Base-by-base conservation (phyloP, 2,113 vertebrate genomes). In the Acrocephalus arundinaceus region DNA sequence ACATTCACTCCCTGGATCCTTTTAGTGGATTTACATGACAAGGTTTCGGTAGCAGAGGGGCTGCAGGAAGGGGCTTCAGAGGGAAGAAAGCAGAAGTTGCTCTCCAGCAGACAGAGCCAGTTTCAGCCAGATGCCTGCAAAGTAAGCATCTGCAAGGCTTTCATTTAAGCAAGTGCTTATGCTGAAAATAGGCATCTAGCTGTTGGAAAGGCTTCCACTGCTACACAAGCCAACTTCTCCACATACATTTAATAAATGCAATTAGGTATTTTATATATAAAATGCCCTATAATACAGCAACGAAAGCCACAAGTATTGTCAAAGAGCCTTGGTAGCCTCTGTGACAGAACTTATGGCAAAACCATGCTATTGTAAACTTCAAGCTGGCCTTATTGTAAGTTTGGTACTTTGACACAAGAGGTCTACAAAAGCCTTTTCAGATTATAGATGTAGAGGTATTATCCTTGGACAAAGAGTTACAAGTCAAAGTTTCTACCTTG, bases 401-500 rank as follows among this genome's bases (percentile, higher is more conserved):
- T 37, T n/a, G 15, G 10, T 43, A 48, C 35, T 51, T 23, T 51
- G 16, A 81, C 48, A 71, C 30, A 31, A 61, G 35, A 78, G 15
- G 8, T 43, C 57, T 83, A 28, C 11, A 63, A 46, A 87, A 80
- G 31, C 45, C 9, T 62, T 54, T 54, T 31, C 35, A 52, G 17
- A 18, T 18, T 59, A 57, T 2, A 67, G 27, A 33, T 37, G 7
- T 24, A 54, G n/a, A 41, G 9, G 5, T 54, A 58, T 33, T 72
- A 45, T 7, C 12, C n/a, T 23, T 49, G 19, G 7, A 39, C 15
- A 79, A 65, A 68, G 20, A 84, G 37, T 70, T 93, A 7, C 45
- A 87, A 81, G 37, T 80, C 25, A 15, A 61, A 61, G n/a, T 78
- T 93, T n/a, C 86, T 98, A 99, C 99, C 98, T 99, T 99, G 98